Conservation (phyloP, 2,888 invertebrate genomes). For the Acrobasis suavella region DNA sequence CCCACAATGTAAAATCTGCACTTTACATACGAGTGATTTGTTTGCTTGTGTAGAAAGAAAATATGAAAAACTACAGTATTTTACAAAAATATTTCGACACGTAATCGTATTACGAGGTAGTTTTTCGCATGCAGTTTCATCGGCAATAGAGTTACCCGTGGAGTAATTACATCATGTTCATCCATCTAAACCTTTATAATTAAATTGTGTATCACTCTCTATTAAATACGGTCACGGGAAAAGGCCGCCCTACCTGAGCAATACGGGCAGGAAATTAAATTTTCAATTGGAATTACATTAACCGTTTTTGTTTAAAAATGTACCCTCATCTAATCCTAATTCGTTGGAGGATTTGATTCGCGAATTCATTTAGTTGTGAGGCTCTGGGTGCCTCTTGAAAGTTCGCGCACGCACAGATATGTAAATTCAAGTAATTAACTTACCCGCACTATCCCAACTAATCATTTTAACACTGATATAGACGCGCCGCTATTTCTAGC, state of each 20-base stretch:
- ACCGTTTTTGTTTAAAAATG: conserved; percentile 61
- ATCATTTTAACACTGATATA: conserved; percentile 20
- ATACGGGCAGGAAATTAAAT: conserved; percentile 50
- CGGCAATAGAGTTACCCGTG: not conserved
- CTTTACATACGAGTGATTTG: too few species aligned
- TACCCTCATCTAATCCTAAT: conserved; percentile 69
- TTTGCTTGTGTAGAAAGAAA: too few species aligned
- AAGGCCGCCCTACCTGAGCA: conserved; percentile 42
- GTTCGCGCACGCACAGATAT: conserved; percentile 37
- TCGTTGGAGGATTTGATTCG: conserved; percentile 64
- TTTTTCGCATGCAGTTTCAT: not conserved
- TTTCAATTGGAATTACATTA: conserved; percentile 61
- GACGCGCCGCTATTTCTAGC: conserved; percentile 15
- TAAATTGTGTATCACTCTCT: conserved; percentile 1
- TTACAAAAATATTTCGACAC: too few species aligned
- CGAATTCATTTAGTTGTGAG: conserved; percentile 52
- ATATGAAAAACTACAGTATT: too few species aligned
- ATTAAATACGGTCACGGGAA: conserved; percentile 27
- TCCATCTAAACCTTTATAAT: conserved; percentile 1
- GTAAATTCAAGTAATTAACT: conserved; percentile 34
- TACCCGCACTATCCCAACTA: conserved; percentile 24
- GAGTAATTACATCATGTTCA: not conserved
- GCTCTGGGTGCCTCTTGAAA: conserved; percentile 38
- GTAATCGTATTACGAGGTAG: not conserved
- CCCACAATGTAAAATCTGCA: too few species aligned